These are phyloP conservation scores for Vimba vimba DNA, from an alignment of 2,113 vertebrate genomes.

Conservation along the genomic window DNA sequence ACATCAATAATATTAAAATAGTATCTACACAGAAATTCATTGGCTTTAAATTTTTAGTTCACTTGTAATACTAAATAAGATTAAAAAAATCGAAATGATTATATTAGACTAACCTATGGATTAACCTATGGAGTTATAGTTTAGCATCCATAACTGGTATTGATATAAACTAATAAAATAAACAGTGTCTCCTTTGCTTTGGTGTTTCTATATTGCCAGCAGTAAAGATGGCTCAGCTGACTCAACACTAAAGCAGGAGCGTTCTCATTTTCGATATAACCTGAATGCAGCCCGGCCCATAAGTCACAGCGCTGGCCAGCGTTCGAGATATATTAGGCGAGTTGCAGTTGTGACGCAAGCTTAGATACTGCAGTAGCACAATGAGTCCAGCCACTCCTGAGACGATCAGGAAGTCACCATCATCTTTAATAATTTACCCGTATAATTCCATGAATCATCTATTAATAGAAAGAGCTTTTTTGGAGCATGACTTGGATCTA, in stretches of 20 bases:
- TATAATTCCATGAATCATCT: background rate
- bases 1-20: no score
- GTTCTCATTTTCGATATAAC: conserved; percentile 43
- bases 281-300: conserved; percentile 9
- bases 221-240: conserved; percentile 27
- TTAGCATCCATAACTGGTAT: background rate
- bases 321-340: conserved; percentile 18
- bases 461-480: background rate
- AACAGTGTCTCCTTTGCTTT: background rate
- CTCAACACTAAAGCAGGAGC: conserved; percentile 15
- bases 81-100: background rate
- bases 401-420: background rate
- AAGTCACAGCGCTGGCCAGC: conserved; percentile 11
- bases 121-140: background rate
- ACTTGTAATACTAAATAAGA: background rate
- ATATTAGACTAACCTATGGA: background rate
- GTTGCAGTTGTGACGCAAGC: conserved; percentile 21
- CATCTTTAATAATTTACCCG: background rate
- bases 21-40: background rate
- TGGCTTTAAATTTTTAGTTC: background rate
- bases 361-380: conserved; percentile 9
- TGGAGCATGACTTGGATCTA: background rate
- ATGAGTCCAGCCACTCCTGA: background rate
- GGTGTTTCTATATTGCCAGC: conserved; percentile 4
- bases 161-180: background rate